Conservation (phyloP, 2,113 vertebrate genomes). For the Silurus meridionalis region DNA sequence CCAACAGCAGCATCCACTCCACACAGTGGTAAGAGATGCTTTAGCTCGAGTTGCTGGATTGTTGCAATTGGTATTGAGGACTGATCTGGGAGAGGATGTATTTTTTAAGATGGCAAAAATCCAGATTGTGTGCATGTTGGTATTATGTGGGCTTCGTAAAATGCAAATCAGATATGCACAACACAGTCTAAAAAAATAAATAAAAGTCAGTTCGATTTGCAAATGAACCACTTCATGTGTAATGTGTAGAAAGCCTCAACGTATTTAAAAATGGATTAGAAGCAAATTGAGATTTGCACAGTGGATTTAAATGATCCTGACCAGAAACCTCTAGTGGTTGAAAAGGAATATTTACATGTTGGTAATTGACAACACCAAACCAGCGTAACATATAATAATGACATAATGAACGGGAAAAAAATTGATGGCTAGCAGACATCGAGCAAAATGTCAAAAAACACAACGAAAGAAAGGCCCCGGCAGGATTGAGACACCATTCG, state of each 20-base stretch:
- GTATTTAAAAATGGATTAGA: not conserved
- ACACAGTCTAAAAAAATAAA: not conserved
- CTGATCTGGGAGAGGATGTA: not conserved
- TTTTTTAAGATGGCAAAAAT: not conserved
- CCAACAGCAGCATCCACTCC: slow-evolving; percentile 94
- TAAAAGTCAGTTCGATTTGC: too few species aligned
- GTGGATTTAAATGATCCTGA: not conserved
- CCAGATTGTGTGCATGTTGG: not conserved
- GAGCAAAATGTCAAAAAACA: slow-evolving; percentile 8
- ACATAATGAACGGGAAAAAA: not conserved
- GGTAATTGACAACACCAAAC: not conserved
- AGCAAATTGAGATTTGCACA: not conserved
- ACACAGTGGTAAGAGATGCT: slow-evolving; percentile 82
- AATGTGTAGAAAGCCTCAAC: not conserved
- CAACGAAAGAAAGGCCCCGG: not conserved
- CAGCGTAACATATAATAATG: not conserved
- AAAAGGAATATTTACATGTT: not conserved
- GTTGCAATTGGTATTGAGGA: not conserved
- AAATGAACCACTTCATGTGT: not conserved
- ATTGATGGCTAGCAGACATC: not conserved
- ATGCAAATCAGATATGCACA: not conserved
- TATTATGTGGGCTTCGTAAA: not conserved
- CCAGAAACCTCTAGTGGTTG: not conserved
- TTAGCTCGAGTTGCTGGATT: not conserved
- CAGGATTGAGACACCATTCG: slow-evolving; percentile 37